Percentiles rank a stretch among this genome's conserved stretches.
Conservation (phyloP, 2,797 vertebrate species). For the Hippoglossus hippoglossus region DNA sequence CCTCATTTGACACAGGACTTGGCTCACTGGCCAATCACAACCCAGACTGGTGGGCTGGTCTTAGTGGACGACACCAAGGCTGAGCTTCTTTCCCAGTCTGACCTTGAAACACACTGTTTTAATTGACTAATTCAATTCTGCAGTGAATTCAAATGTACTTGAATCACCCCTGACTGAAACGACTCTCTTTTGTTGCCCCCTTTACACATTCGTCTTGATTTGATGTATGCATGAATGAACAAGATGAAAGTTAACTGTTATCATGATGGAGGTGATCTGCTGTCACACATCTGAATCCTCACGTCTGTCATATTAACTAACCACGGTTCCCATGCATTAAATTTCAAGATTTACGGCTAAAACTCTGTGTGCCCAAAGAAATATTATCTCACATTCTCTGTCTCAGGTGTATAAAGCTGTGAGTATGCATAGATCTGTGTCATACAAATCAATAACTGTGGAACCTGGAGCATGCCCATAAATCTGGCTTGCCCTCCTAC, state of each 20-base stretch:
- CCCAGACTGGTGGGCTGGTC: too few relatives aligned
- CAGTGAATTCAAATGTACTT: constrained; percentile 19
- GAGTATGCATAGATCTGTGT: neutral
- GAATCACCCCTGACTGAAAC: constrained; percentile 3
- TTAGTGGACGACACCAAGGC: too few relatives aligned
- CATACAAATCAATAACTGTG: neutral
- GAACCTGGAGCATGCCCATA: neutral
- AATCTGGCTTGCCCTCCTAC: neutral
- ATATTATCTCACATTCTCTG: neutral
- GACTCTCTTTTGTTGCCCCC: neutral
- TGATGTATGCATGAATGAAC: neutral
- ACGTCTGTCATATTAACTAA: constrained; percentile 3
- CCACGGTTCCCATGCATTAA: neutral
- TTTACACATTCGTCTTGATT: neutral
- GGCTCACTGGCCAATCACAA: too few relatives aligned
- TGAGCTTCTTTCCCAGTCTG: neutral
- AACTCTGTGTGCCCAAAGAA: neutral
- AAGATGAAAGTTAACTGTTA: constrained; percentile 5
- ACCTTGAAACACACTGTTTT: constrained; percentile 19
- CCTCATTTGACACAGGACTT: too few relatives aligned
- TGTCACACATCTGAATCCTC: neutral
- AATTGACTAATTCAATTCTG: constrained; percentile 34
- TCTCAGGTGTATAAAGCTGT: neutral
- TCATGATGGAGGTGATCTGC: constrained; percentile 13
- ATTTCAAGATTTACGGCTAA: neutral